Percentiles rank a stretch among this genome's conserved stretches.
Evolutionary conservation across 92 coral and sea anemone species (phyloP).

Genomic region (Umimayanthus kanabou): DNA sequence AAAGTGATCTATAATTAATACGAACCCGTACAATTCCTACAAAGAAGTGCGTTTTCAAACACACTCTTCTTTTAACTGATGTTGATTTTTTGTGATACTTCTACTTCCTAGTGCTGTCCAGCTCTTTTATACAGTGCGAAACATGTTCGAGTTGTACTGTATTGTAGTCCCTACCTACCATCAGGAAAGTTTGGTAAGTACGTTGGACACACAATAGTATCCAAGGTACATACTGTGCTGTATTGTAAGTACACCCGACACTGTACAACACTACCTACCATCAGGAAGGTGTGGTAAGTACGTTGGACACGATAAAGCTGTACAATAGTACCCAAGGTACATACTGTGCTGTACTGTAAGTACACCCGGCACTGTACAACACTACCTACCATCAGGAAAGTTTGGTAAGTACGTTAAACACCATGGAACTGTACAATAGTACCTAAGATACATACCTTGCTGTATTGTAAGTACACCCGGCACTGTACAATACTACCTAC

Average conservation of each 20-base stretch:
- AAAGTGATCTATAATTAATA: too few species aligned
- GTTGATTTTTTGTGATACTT: slow-evolving; percentile 1
- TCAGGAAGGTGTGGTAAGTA: slow-evolving; percentile 64
- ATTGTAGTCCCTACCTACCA: slow-evolving; percentile 94
- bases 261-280: not conserved
- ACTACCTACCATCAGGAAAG: slow-evolving; percentile 86
- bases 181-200: slow-evolving; percentile 85
- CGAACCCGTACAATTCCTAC: too few species aligned
- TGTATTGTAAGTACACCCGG: too few species aligned
- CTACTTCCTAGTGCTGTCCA: slow-evolving; percentile 75
- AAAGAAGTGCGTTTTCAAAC: not conserved
- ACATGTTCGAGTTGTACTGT: slow-evolving; percentile 91
- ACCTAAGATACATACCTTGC: too few species aligned
- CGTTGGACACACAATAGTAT: too few species aligned
- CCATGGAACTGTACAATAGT: too few species aligned
- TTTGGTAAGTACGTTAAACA: slow-evolving; percentile 53
- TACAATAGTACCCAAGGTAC: too few species aligned
- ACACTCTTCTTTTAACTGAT: not conserved
- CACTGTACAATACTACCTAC: not conserved
- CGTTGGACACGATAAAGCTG: too few species aligned
- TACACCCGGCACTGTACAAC: too few species aligned
- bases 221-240: too few species aligned
- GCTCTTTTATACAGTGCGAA: slow-evolving; percentile 91
- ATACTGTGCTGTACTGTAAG: too few species aligned
- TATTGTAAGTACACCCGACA: not conserved